Evolutionary conservation across 2,113 vertebrate species (phyloP).

Genomic region (Chlorodrepanis virens): DNA sequence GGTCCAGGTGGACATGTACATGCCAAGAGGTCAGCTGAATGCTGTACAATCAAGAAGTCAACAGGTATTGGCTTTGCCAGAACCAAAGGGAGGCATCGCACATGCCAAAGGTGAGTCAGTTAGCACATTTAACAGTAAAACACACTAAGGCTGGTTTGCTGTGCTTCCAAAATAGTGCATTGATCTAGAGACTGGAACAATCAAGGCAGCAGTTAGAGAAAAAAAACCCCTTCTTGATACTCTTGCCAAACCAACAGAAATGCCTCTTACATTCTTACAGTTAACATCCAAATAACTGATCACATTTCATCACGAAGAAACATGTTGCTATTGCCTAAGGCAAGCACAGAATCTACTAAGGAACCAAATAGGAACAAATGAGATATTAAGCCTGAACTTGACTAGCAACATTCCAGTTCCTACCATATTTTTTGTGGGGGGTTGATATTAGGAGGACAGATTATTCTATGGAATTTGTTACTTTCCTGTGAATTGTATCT

Average conservation of each 20-base stretch:
- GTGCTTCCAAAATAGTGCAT: not conserved
- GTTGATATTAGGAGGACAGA: not conserved
- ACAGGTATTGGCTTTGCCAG: not conserved
- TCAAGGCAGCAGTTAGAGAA: not conserved
- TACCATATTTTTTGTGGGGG: not conserved
- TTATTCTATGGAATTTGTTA: not conserved
- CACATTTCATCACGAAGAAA: slow-evolving; percentile 36
- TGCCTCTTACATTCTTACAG: not conserved
- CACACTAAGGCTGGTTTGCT: not conserved
- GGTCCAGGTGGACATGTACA: not conserved
- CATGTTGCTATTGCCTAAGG: not conserved
- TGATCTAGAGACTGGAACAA: not conserved
- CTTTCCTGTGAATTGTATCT: not conserved
- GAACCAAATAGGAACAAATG: slow-evolving; percentile 2
- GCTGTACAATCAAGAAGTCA: not conserved
- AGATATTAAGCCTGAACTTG: slow-evolving; percentile 21
- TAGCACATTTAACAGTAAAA: not conserved
- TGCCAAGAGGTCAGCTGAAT: not conserved
- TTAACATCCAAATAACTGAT: slow-evolving; percentile 25
- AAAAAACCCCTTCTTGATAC: not conserved
- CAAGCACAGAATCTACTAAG: not conserved
- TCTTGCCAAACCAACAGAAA: slow-evolving; percentile 12
- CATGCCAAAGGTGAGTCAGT: not conserved
- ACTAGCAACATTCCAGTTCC: slow-evolving; percentile 46
- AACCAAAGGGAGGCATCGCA: not conserved